These are phyloP conservation scores for Acanthurus tractus DNA, from an alignment of 2,797 vertebrate genomes.

Conservation along the genomic window DNA sequence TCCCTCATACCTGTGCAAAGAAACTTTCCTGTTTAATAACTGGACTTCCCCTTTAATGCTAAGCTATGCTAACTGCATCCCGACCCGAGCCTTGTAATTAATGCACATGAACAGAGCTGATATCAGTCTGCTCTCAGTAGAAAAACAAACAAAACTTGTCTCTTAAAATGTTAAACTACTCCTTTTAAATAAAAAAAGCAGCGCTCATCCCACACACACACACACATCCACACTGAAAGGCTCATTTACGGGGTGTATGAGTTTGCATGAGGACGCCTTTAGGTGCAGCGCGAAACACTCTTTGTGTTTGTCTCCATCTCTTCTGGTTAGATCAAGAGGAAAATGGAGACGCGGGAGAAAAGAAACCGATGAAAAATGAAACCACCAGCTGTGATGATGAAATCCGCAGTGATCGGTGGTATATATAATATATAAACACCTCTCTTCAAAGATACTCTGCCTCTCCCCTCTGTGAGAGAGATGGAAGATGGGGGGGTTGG, in stretches of 20 bases:
- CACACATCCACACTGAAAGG: no score
- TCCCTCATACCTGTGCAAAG: no score
- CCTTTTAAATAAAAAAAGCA: not conserved
- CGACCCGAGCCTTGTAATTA: no score
- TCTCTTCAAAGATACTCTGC: constrained; percentile 23
- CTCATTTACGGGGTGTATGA: not conserved
- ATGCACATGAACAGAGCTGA: no score
- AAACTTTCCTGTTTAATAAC: no score
- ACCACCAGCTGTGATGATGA: constrained; percentile 35
- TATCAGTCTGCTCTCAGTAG: no score
- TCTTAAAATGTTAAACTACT: not conserved
- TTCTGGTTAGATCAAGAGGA: constrained; percentile 17
- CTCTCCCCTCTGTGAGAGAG: constrained; percentile 8
- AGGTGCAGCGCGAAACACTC: constrained; percentile 11
- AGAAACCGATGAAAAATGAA: constrained; percentile 40
- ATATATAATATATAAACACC: constrained; percentile 31
- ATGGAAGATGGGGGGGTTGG: not conserved
- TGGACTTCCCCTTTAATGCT: no score
- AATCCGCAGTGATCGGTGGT: constrained; percentile 43
- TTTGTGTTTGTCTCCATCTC: constrained; percentile 7
- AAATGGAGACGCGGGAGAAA: not conserved
- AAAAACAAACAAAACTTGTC: no score
- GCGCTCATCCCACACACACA: no score
- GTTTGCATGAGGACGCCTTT: constrained; percentile 17
- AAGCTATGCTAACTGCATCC: no score